Conservation (phyloP, 2,797 vertebrate genomes). For the Cuniculus paca region DNA sequence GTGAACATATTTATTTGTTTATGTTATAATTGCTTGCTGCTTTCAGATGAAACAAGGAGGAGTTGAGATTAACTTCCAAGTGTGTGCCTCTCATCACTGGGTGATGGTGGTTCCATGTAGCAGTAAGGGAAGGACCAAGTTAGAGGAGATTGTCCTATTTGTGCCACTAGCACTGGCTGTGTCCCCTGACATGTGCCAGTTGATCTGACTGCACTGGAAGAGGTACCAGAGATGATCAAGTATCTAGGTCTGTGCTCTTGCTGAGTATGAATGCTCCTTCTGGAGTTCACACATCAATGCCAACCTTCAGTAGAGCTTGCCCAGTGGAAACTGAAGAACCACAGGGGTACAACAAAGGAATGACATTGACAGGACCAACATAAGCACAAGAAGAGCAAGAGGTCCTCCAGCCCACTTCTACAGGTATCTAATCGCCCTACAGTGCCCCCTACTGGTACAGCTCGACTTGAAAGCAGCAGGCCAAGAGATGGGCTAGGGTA, state of each 20-base stretch:
- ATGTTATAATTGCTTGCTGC: not conserved
- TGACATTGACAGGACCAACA: no score
- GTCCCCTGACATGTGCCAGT: not conserved
- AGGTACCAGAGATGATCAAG: not conserved
- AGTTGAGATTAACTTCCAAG: not conserved
- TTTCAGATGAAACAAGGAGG: not conserved
- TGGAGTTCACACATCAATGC: not conserved
- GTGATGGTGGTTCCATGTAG: not conserved
- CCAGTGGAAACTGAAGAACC: not conserved
- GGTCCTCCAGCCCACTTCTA: accelerated
- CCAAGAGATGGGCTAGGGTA: not conserved
- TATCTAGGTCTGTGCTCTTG: not conserved
- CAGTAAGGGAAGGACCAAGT: not conserved
- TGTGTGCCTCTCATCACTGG: not conserved
- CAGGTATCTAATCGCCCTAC: not conserved
- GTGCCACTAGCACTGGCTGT: not conserved
- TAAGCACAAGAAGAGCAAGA: not conserved
- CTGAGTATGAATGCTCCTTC: not conserved
- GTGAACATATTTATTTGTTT: not conserved
- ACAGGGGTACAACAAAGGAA: not conserved
- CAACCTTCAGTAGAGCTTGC: not conserved
- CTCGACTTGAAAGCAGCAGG: not conserved
- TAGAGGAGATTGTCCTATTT: not conserved
- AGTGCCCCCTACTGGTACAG: not conserved
- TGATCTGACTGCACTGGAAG: not conserved